A percentile compares a stretch with the other conserved stretches of the same genome.
phyloP scores from a whole-genome alignment of 2,113 vertebrate species.

The Pluvialis apricaria region DNA sequence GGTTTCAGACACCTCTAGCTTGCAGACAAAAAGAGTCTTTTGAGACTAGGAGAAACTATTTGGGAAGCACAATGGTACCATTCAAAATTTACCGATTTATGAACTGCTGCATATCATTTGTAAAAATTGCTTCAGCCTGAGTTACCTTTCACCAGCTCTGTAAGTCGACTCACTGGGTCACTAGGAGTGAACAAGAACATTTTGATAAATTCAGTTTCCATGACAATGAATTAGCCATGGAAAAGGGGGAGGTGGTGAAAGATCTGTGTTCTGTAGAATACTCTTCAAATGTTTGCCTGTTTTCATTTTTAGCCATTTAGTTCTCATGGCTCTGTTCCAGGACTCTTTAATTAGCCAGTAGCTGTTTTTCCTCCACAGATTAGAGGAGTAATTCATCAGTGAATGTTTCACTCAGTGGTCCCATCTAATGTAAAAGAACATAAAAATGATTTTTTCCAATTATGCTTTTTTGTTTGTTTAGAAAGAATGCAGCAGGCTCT shows the following conservation, averaged over 20 bases:
- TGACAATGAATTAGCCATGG: conserved; percentile 80
- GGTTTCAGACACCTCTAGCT: conserved; percentile 54
- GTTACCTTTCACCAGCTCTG: conserved; percentile 73
- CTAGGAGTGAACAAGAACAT: conserved; percentile 72
- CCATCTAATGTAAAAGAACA: conserved; percentile 70
- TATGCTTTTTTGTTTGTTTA: conserved; percentile 68
- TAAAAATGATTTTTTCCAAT: conserved; percentile 73
- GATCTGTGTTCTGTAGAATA: conserved; percentile 75
- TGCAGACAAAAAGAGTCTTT: conserved; percentile 53
- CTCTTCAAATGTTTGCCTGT: conserved; percentile 75
- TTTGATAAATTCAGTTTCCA: conserved; percentile 83
- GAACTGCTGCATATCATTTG: conserved; percentile 66
- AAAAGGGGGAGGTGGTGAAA: conserved; percentile 72
- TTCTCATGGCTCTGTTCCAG: conserved; percentile 77
- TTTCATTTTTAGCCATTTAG: conserved; percentile 80
- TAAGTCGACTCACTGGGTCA: conserved; percentile 74
- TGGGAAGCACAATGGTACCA: conserved; percentile 51
- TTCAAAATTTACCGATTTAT: conserved; percentile 70
- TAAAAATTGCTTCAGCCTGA: conserved; percentile 70
- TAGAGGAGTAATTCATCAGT: conserved; percentile 77
- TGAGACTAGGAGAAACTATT: conserved; percentile 57
- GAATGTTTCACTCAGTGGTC: conserved; percentile 75
- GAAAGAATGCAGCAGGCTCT: conserved; percentile 49
- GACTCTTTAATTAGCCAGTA: conserved; percentile 73
- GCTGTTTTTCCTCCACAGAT: conserved; percentile 77